Evolutionary conservation across 2,113 vertebrate genomes (phyloP).

Genomic region (Lycaon pictus): DNA sequence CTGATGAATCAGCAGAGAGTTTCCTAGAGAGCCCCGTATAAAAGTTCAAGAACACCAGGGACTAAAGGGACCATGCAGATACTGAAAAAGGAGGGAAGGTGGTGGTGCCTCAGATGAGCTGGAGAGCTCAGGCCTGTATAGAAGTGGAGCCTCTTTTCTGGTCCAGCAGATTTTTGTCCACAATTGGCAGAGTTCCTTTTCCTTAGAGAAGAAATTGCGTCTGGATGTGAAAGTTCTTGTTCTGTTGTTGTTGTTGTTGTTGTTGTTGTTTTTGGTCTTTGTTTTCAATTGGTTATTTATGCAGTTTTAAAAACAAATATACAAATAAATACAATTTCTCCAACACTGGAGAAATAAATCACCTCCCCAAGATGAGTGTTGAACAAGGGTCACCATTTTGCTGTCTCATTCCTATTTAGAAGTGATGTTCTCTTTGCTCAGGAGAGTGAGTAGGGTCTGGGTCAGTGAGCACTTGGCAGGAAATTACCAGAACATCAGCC

Average conservation of each 20-base stretch:
- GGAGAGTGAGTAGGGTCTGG: not conserved
- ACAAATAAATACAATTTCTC: not conserved
- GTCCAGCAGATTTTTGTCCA: not conserved
- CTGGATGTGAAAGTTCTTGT: not conserved
- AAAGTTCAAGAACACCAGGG: not conserved
- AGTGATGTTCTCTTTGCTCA: not conserved
- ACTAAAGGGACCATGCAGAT: not conserved
- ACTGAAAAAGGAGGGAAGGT: not conserved
- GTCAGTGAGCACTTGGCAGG: not conserved
- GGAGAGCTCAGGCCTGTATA: not conserved
- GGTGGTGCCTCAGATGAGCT: not conserved
- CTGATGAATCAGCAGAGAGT: not conserved
- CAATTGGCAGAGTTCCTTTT: not conserved
- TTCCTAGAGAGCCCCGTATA: not conserved
- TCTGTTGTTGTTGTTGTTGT: not conserved
- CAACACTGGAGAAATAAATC: not conserved
- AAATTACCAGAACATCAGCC: not conserved
- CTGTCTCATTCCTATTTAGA: not conserved
- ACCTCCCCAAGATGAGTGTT: not conserved
- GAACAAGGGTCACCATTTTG: not conserved
- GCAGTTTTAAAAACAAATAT: not conserved
- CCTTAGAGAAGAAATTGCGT: not conserved
- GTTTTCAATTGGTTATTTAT: not conserved
- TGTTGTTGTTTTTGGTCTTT: not conserved
- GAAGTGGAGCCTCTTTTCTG: not conserved